A percentile compares a stretch with the other conserved stretches of the same genome.
phyloP scores from a whole-genome alignment of 2,113 vertebrate genomes.

The Semicossyphus pulcher region DNA sequence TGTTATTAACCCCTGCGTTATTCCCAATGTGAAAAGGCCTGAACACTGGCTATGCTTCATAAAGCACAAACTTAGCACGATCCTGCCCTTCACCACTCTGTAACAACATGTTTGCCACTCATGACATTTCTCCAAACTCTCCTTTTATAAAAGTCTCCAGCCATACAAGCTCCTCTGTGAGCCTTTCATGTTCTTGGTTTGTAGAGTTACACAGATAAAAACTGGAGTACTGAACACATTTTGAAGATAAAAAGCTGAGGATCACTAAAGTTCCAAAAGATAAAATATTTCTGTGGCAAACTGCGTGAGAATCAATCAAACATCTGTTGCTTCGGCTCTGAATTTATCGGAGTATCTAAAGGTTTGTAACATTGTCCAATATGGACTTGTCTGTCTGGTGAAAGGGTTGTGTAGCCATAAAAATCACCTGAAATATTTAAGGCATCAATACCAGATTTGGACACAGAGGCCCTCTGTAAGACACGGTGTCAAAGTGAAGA shows the following conservation, averaged over 20 bases:
- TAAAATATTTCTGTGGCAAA: background rate
- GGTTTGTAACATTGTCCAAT: background rate
- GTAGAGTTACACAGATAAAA: too few species aligned
- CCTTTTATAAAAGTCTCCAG: too few species aligned
- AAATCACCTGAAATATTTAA: background rate
- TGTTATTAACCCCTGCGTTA: too few species aligned
- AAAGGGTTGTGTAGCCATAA: background rate
- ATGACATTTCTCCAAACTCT: too few species aligned
- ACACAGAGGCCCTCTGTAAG: background rate
- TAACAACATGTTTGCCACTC: too few species aligned
- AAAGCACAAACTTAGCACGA: too few species aligned
- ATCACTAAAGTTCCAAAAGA: background rate
- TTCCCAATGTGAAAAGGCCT: too few species aligned
- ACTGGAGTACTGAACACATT: background rate
- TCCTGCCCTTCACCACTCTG: too few species aligned
- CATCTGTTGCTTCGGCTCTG: background rate
- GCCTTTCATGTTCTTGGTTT: too few species aligned
- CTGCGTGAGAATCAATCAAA: background rate
- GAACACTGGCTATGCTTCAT: too few species aligned
- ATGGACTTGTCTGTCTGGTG: background rate
- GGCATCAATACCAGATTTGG: background rate
- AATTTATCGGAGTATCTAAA: background rate
- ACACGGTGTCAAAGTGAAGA: too few species aligned
- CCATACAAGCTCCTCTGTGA: too few species aligned
- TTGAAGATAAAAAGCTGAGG: background rate